Percentiles rank a stretch among this genome's conserved stretches.
phyloP scores from a whole-genome alignment of 2,797 vertebrate species.

The Potorous gilbertii region DNA sequence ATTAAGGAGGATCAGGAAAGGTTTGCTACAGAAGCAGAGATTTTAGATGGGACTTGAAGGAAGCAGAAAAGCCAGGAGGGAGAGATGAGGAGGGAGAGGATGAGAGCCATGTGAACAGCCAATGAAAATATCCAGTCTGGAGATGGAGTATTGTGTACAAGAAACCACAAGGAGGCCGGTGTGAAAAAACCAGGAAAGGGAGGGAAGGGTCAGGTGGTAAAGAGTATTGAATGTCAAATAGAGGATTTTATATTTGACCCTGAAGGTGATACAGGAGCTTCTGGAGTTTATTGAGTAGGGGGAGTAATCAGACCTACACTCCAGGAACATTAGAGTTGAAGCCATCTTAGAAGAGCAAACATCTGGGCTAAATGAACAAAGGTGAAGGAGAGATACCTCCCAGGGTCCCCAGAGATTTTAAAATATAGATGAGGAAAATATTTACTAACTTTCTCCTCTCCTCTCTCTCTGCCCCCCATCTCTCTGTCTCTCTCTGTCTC shows the following conservation, averaged over 20 bases:
- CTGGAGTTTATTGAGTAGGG: neutral
- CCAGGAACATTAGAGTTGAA: neutral
- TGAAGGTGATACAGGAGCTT: neutral
- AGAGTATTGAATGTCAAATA: neutral
- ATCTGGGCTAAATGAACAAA: neutral
- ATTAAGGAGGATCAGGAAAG: neutral
- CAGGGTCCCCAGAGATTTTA: neutral
- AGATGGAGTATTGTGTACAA: neutral
- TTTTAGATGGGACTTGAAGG: neutral
- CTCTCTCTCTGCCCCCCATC: rapidly evolving
- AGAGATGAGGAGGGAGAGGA: neutral
- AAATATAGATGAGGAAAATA: neutral
- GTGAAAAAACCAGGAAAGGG: neutral
- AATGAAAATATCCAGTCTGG: neutral
- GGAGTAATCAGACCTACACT: neutral
- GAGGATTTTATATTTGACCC: neutral
- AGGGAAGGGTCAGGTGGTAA: neutral
- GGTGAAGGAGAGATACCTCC: neutral
- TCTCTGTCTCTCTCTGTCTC: neutral
- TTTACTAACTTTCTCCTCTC: neutral
- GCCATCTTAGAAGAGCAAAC: neutral
- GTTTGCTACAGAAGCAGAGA: neutral
- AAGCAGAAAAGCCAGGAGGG: neutral
- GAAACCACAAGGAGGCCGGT: neutral
- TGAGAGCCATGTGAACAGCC: neutral